Base-by-base conservation (phyloP, 2,888 invertebrate species). In the Scaptomyza cyrtandrae region DNA sequence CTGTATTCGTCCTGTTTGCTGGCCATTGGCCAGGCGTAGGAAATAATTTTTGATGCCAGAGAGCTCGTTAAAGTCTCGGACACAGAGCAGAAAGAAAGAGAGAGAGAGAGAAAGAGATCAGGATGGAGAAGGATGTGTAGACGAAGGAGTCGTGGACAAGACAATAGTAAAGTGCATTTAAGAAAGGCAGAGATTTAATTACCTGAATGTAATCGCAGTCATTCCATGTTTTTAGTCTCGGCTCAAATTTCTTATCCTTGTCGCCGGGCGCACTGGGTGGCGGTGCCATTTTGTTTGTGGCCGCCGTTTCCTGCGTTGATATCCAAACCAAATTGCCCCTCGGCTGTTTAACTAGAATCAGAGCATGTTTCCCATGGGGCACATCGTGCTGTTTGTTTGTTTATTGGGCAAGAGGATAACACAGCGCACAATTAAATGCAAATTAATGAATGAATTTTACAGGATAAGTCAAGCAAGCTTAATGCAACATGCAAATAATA, bases 241-340 rank as follows among this genome's bases (percentile, higher is more conserved):
- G 92, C 74, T 90, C 91, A 71, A 91, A 90, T 89, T 92, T 94
- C 90, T 93, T 94, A 86, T 94, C 94, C 70, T 93, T 94, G 71
- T 93, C 93, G 71, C 94, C 92, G 60, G 50, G 50, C n/a, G 84
- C 90, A 63, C 88, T 90, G 6, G 92, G 95, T 94, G 87, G 95
- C 10, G 95, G 94, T 71, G 87, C 66, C 87, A 82, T 84, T 85
- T 82, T 82, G 67, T 92, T 91, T 67, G 71, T 88, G 29, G 83
- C 74, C 81, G 96, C 95, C 84, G 96, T 90, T 75, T 91, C 91
- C 92, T 96, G 95, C 87, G 96, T 96, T 85, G 96, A 94, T 86
- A 97, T 96, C 86, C 96, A 96, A 76, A 97, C 94, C 88, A 98
- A 93, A 92, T 97, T 97, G 48, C 97, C 97, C 90, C 96, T 96